Conservation (phyloP, 2,888 invertebrate genomes). For the Drepanosiphum platanoidis region DNA sequence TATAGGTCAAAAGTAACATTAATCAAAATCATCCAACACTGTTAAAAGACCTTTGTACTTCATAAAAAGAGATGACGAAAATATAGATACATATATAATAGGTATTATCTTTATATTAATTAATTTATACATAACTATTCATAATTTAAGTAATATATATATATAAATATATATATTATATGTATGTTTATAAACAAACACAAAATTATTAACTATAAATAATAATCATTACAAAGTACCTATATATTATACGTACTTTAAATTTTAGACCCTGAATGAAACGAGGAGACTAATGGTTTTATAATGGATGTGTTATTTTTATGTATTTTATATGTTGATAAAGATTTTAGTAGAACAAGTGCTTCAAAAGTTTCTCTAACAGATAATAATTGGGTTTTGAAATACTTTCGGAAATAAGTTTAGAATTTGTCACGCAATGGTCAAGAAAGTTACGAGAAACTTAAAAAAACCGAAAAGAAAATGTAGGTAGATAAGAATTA, state of each 20-base stretch:
- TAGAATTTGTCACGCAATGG: neutral
- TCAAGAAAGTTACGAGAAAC: neutral
- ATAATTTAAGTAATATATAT: neutral
- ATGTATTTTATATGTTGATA: neutral
- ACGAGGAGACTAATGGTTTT: neutral
- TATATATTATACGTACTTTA: no score
- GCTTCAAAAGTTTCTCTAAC: neutral
- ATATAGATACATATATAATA: neutral
- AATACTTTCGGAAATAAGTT: neutral
- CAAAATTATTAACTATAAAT: neutral
- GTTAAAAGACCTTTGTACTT: constrained; percentile 43
- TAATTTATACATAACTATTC: neutral
- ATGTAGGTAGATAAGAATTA: neutral
- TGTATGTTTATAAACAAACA: neutral
- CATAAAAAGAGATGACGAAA: constrained; percentile 6
- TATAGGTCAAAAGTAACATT: constrained; percentile 46
- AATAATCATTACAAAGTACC: neutral
- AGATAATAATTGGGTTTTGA: neutral
- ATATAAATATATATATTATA: neutral
- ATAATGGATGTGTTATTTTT: neutral
- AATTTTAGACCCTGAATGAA: neutral
- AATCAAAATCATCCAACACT: constrained; percentile 27
- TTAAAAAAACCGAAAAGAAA: no score
- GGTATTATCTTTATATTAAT: neutral
- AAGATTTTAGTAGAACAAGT: neutral